Evolutionary conservation across 2,888 invertebrate genomes (phyloP).

Genomic region (Dermolepida albohirtum): DNA sequence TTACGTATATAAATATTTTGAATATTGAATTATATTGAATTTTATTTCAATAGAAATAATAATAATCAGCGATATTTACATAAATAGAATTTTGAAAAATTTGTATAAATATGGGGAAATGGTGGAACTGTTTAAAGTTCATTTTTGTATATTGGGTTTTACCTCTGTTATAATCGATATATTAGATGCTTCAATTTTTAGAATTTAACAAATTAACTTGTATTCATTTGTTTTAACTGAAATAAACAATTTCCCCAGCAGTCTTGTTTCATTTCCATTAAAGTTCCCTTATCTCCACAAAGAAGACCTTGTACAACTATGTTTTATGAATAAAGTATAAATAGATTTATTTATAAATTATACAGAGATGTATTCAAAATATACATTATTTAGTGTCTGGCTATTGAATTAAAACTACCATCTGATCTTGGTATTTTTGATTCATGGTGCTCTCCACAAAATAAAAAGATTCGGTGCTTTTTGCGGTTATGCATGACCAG

Average conservation of each 20-base stretch:
- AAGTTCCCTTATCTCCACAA: neutral
- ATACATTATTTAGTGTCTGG: no score
- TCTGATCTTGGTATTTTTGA: no score
- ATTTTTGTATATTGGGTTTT: constrained; percentile 42
- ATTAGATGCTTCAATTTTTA: constrained; percentile 35
- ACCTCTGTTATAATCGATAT: constrained; percentile 25
- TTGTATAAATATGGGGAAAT: constrained; percentile 43
- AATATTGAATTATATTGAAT: constrained; percentile 23
- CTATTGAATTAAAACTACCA: no score
- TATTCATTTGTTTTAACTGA: constrained; percentile 46
- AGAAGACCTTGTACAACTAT: no score
- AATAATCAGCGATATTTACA: constrained; percentile 13
- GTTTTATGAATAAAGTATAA: no score
- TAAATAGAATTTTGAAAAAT: neutral
- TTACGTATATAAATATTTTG: constrained; percentile 31
- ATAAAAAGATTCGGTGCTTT: no score
- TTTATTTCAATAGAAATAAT: constrained; percentile 21
- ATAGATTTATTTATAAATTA: no score
- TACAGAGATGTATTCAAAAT: no score
- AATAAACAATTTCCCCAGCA: constrained; percentile 46
- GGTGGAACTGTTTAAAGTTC: constrained; percentile 51
- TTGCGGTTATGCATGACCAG: no score
- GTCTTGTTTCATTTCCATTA: constrained; percentile 8
- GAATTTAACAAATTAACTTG: constrained; percentile 42
- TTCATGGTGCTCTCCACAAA: no score